Percentiles rank a stretch among this genome's conserved stretches.
Evolutionary conservation across 2,888 invertebrate genomes (phyloP).

Genomic region (Heliconius sara): DNA sequence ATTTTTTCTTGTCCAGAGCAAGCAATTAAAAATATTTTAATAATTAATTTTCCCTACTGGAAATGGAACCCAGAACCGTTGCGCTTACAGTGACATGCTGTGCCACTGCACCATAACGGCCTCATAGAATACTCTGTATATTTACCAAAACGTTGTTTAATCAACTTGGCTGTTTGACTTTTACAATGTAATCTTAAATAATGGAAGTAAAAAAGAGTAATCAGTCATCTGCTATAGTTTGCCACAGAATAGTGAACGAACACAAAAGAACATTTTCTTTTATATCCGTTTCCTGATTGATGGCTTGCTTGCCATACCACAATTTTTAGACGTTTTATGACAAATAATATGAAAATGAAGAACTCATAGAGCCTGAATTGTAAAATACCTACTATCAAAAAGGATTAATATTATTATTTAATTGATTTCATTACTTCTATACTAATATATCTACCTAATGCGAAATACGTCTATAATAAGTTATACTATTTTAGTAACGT

Average conservation of each 20-base stretch:
- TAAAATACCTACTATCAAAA: neutral
- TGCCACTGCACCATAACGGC: no score
- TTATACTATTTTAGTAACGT: neutral
- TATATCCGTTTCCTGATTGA: slow-evolving; percentile 74
- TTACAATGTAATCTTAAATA: slow-evolving; percentile 31
- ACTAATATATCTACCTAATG: neutral
- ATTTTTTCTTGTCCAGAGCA: no score
- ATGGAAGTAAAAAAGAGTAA: slow-evolving; percentile 31
- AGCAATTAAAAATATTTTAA: no score
- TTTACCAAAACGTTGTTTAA: slow-evolving; percentile 13
- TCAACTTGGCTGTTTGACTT: slow-evolving; percentile 5
- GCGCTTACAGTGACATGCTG: no score
- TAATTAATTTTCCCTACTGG: no score
- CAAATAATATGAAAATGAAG: slow-evolving; percentile 17
- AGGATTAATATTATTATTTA: neutral
- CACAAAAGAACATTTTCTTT: slow-evolving; percentile 64
- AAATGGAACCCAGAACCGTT: no score
- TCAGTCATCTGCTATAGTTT: slow-evolving; percentile 58
- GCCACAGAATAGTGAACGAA: slow-evolving; percentile 59
- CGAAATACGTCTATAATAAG: neutral
- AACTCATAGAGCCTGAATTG: neutral
- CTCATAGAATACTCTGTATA: neutral
- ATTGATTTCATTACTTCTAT: neutral
- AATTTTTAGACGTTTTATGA: slow-evolving; percentile 53
- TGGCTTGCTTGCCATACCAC: slow-evolving; percentile 71